phyloP scores from a whole-genome alignment of 2,888 invertebrate genomes.

The Exocentrus adspersus region DNA sequence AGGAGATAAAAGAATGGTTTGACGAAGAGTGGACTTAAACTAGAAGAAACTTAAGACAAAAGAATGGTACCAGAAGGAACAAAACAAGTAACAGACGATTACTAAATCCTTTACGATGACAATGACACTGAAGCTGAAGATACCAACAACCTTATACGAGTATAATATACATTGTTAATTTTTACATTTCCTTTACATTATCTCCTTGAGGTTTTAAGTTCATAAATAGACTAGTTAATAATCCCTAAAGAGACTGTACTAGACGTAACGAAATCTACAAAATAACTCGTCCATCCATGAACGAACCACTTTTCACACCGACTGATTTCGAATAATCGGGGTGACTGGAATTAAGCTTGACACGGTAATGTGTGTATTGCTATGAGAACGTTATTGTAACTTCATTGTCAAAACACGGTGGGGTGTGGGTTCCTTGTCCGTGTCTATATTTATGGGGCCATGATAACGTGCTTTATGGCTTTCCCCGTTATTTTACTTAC shows the following conservation, averaged over 20 bases:
- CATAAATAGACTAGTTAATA: too few species aligned
- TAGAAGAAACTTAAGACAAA: background rate
- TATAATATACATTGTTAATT: too few species aligned
- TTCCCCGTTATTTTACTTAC: slow-evolving; percentile 39
- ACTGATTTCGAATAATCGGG: slow-evolving; percentile 55
- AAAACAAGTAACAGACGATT: background rate
- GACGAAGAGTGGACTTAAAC: too few species aligned
- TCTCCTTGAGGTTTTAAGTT: too few species aligned
- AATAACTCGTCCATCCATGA: slow-evolving; percentile 8
- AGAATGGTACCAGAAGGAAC: background rate
- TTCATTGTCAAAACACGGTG: slow-evolving; percentile 51
- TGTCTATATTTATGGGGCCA: slow-evolving; percentile 40
- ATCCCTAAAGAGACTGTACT: too few species aligned
- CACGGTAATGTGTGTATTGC: slow-evolving; percentile 55
- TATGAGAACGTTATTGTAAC: slow-evolving; percentile 55
- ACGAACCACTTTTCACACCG: slow-evolving; percentile 54
- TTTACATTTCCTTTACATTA: too few species aligned
- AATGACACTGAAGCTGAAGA: too few species aligned
- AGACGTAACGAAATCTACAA: background rate
- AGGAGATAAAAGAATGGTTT: too few species aligned
- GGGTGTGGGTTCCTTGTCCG: slow-evolving; percentile 44
- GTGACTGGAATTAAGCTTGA: slow-evolving; percentile 54
- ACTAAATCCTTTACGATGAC: too few species aligned
- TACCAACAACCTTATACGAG: too few species aligned
- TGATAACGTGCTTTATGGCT: slow-evolving; percentile 40